phyloP scores from a whole-genome alignment of 2,888 invertebrate genomes.

The Ennomos fuscantarius region DNA sequence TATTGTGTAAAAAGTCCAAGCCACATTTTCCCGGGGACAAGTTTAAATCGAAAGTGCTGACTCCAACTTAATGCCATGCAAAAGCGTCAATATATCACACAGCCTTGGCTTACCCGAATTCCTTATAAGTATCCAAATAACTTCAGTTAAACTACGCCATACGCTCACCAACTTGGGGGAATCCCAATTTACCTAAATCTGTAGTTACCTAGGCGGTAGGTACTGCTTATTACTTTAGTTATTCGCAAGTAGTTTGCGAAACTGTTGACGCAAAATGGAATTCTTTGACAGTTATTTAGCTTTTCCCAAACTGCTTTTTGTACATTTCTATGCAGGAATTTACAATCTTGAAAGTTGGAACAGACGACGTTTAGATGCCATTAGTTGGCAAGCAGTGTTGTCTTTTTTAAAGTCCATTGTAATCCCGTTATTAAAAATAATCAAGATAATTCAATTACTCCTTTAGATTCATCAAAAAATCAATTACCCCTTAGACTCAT shows the following conservation, averaged over 20 bases:
- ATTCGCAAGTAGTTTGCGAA: slow-evolving; percentile 38
- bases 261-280: slow-evolving; percentile 17
- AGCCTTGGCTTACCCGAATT: slow-evolving; percentile 10
- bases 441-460: too few relatives aligned
- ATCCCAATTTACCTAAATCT: slow-evolving; percentile 44
- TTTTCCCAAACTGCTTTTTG: neutral
- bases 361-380: too few relatives aligned
- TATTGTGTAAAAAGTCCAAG: too few relatives aligned
- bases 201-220: slow-evolving; percentile 41
- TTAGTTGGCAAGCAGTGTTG: too few relatives aligned
- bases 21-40: too few relatives aligned
- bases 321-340: neutral
- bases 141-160: slow-evolving; percentile 38
- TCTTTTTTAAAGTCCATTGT: too few relatives aligned
- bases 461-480: too few relatives aligned
- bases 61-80: neutral
- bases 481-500: too few relatives aligned
- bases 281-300: slow-evolving; percentile 6
- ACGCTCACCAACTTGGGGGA: slow-evolving; percentile 35
- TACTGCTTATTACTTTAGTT: slow-evolving; percentile 44
- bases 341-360: too few relatives aligned
- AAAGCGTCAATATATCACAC: slow-evolving; percentile 3
- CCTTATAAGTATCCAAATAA: slow-evolving; percentile 35
- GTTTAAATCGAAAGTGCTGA: too few relatives aligned
- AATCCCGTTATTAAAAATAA: too few relatives aligned